Base-by-base conservation (phyloP, 2,888 invertebrate genomes). In the Frankliniella intonsa region DNA sequence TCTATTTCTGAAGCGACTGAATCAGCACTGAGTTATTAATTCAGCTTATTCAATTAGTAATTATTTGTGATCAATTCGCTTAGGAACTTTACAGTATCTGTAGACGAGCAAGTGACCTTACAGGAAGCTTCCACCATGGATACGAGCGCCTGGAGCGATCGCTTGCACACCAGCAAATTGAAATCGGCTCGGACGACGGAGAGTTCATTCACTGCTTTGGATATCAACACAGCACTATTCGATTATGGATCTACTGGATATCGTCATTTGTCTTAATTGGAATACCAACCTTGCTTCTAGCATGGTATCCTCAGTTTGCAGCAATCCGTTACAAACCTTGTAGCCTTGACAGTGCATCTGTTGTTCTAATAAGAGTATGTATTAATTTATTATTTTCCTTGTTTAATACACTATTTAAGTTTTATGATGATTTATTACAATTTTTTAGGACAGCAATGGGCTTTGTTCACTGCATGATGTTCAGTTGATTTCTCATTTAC, bases 271-370 rank as follows among this genome's bases (percentile, higher is more conserved):
- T 76, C 12, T 22, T 76, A 3, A 12, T 76, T 79, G 85, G 86
- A 27, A 69, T 85, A 19, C 84, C 85, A 11, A 84, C 84, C 82
- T 82, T 86, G 50, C 76, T 85, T 51, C 81, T 84, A 38, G 83
- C 84, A 22, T 85, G 86, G 86, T 85, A 85, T 82, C 84, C 84
- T 12, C 83, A 84, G 81, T 84, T 83, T 80, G 84, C 84, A 17
- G 83, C 82, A 27, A 50, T 84, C 8, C 84, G 84, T 80, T 84
- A 84, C 50, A 80, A 62, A n/a, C 83, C 82, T 80, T 84, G 84
- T 69, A 80, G 83, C 17, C 82, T 86, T 8, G 82, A 83, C 17
- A 82, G 83, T 51, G 86, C 86, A n/a, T 83, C 85, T 50, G 82
- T 83, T 65, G 82, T 86, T n/a, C 82, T 86, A 1, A 83, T 86